Evolutionary conservation across 2,888 invertebrate genomes (phyloP), one percentile per base, ranked within the genome.

Genomic region (Micropterix aruncella): DNA sequence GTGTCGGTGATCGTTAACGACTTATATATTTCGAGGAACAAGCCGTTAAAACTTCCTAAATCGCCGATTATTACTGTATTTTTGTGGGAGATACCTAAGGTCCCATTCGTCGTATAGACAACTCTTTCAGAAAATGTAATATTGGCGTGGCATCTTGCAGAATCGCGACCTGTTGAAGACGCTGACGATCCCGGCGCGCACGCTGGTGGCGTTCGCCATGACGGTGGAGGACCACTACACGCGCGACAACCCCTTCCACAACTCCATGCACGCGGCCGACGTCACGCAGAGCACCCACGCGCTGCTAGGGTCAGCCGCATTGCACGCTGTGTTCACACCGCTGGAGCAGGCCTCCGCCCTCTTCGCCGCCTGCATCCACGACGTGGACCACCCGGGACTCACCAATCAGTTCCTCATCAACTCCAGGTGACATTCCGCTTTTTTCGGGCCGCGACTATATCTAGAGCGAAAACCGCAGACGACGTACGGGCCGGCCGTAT

Each of bases 381-480:
- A 99, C 66, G 97, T 99, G 44, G 97, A 99, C 71, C 99, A 99
- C 75, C 97, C 97, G 42, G 99, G 97, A 54, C 83, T 97, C 60
- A 97, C 97, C 56, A 99, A 99, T 75, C 97, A 99, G 74, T 99
- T 92, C 74, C 85, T 99, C 60, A 91, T 99, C 65, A 96, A 96
- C 75, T 94, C 97, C 58, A 85, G 90, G 84, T 59, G 70, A 74
- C 65, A n/a, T n/a, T n/a, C n/a, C n/a, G n/a, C n/a, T n/a, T n/a
- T n/a, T n/a, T n/a, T n/a, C n/a, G n/a, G n/a, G n/a, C n/a, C n/a
- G n/a, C n/a, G n/a, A n/a, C n/a, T n/a, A n/a, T n/a, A n/a, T n/a
- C n/a, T n/a, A n/a, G n/a, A n/a, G n/a, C n/a, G n/a, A n/a, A n/a
- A n/a, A n/a, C n/a, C n/a, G n/a, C n/a, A n/a, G n/a, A n/a, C n/a